phyloP scores from a whole-genome alignment of 2,797 vertebrate species.

The Chiroxiphia lanceolata region DNA sequence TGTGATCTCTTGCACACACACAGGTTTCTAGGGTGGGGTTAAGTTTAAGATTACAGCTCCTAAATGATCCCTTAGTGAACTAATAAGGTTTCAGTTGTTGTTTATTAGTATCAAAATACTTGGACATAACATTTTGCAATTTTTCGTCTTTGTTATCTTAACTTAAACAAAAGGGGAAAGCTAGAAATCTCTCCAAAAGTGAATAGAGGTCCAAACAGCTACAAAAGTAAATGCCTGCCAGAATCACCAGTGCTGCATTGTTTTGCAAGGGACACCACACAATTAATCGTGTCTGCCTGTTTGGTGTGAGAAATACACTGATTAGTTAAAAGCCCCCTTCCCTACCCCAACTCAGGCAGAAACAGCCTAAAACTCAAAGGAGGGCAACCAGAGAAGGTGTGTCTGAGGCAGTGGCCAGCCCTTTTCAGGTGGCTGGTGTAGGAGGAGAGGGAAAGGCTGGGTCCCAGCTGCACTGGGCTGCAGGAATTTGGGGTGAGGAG shows the following conservation, averaged over 20 bases:
- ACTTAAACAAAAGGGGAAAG: not conserved
- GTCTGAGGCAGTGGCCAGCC: not conserved
- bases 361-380: not conserved
- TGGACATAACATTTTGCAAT: not conserved
- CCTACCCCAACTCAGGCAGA: not conserved
- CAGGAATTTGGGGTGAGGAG: constrained; percentile 57
- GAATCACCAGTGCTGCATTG: not conserved
- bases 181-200: not conserved
- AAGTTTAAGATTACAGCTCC: not conserved
- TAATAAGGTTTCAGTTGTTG: not conserved
- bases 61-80: not conserved
- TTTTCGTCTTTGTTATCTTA: not conserved
- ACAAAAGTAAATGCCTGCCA: not conserved
- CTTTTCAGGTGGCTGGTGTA: not conserved
- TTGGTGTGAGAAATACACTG: accelerated
- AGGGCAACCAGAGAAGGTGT: not conserved
- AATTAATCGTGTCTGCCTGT: not conserved
- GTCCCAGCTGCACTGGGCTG: not conserved
- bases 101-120: not conserved
- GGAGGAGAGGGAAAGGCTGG: not conserved
- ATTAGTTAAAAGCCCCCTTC: not conserved
- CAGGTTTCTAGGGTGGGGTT: not conserved
- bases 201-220: not conserved
- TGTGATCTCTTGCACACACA: not conserved
- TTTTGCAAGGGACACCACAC: not conserved